Conservation (phyloP, 2,888 invertebrate species). For the Slavum lentiscoides region DNA sequence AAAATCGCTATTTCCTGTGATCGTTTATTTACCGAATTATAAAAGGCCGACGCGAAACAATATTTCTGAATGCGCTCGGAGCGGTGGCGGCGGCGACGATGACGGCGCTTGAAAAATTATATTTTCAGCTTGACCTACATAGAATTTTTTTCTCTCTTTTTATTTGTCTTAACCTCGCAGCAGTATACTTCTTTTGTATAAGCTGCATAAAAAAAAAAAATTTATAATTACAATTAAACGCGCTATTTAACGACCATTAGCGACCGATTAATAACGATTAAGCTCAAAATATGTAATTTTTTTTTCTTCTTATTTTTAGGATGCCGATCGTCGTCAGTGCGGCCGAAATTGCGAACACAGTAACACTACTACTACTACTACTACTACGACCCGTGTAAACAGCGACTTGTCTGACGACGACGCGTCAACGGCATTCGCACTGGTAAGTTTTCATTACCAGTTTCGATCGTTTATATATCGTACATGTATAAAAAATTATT, state of each 20-base stretch:
- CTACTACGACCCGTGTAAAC: conserved; percentile 22
- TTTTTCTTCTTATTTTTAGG: conserved; percentile 22
- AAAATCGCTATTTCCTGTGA: background rate
- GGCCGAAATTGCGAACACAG: conserved; percentile 23
- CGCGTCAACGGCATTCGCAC: conserved; percentile 49
- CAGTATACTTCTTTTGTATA: conserved; percentile 15
- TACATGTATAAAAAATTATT: too few species aligned
- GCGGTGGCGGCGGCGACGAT: too few species aligned
- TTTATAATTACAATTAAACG: background rate
- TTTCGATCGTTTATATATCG: background rate
- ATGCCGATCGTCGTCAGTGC: conserved; percentile 38
- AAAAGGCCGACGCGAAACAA: conserved; percentile 11
- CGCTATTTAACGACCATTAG: background rate
- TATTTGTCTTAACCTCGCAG: conserved; percentile 3
- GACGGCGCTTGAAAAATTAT: conserved; percentile 26
- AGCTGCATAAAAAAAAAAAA: background rate
- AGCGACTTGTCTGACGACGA: conserved; percentile 36
- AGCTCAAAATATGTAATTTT: background rate
- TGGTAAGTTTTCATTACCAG: conserved; percentile 22
- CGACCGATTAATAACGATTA: conserved; percentile 20
- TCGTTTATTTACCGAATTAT: background rate
- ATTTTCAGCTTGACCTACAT: conserved; percentile 45
- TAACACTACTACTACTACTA: background rate
- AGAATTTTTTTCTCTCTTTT: conserved; percentile 21
- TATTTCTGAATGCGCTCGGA: background rate